Base-by-base conservation (phyloP, 2,113 vertebrate species). In the Peromyscus leucopus region DNA sequence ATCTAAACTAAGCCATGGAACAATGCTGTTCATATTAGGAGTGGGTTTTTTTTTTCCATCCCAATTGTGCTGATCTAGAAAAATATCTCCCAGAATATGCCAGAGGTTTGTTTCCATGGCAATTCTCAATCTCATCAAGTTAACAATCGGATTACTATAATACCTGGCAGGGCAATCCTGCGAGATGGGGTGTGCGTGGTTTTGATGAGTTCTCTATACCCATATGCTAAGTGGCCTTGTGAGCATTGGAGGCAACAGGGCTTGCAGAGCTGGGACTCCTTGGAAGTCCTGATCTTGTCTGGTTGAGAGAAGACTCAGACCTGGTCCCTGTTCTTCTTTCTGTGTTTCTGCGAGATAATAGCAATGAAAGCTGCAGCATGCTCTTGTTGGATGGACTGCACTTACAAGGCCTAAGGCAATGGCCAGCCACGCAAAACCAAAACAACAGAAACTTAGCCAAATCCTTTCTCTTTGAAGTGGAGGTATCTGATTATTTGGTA, bases 301-400 rank as follows among this genome's bases (percentile, higher is more conserved):
- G 15, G 22, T 39, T 19, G 19, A 71, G 48, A 31, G 28, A 10
- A 42, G n/a, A 13, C 13, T 6, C 17, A 19, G 78, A 26, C 8
- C 71, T 74, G 71, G 71, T 10, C 51, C 48, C 17, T 5, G 7
- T 24, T 46, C 71, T 74, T 36, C 69, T 13, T 31, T 22, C 33
- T 63, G 24, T 36, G 24, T 16, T 31, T 55, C 55, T 24, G 46
- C 19, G 33, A 39, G 42, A 59, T 24, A 15, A 83, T 17, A 4
- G 17, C 26, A 63, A 57, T 6, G n/a, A 46, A n/a, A 19, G 16
- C 57, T 65, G 24, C 6, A 3, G 28, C 1, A 1, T 28, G 26
- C 2, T n/a, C 31, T 83, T 10, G 5, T 28, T 28, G 12, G 10
- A 57, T 39, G 22, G 0, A 16, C 12, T 3, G 0, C 2, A 22